These are phyloP conservation scores for Drosophila aldrichi DNA, from an alignment of 2,888 invertebrate genomes.

Conservation along the genomic window DNA sequence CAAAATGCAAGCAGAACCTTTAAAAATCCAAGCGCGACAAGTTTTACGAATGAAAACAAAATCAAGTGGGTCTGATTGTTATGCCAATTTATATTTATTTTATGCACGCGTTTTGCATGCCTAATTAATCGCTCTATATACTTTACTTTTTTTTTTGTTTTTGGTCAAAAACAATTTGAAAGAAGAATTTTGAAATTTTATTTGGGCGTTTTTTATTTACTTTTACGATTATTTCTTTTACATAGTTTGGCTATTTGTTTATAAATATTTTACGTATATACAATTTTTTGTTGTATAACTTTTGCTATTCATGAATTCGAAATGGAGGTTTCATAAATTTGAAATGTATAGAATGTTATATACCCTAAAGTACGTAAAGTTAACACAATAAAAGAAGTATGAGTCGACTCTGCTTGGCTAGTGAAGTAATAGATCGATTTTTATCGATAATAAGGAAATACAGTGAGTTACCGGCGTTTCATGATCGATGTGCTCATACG, in stretches of 20 bases:
- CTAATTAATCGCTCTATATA: constrained; percentile 36
- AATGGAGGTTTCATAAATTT: not conserved
- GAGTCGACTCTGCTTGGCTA: no score
- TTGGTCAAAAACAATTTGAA: not conserved
- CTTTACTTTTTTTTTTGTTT: constrained; percentile 5
- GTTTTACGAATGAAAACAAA: constrained; percentile 22
- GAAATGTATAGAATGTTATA: not conserved
- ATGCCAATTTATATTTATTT: constrained; percentile 63
- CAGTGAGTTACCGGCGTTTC: no score
- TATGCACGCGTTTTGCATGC: constrained; percentile 74
- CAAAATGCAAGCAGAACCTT: not conserved
- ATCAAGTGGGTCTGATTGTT: constrained; percentile 12
- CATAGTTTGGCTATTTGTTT: constrained; percentile 16
- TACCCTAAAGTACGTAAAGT: not conserved
- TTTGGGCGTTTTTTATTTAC: not conserved
- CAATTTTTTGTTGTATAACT: constrained; percentile 22
- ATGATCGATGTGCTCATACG: no score
- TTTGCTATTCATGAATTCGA: constrained; percentile 21
- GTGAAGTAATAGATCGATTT: no score
- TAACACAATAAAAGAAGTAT: no score
- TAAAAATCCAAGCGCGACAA: constrained; percentile 6
- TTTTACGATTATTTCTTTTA: constrained; percentile 8
- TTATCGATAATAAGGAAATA: no score
- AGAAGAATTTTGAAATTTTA: not conserved
- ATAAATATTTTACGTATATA: constrained; percentile 27